Evolutionary conservation across 2,113 vertebrate genomes (phyloP).

Genomic region (Lathamus discolor): DNA sequence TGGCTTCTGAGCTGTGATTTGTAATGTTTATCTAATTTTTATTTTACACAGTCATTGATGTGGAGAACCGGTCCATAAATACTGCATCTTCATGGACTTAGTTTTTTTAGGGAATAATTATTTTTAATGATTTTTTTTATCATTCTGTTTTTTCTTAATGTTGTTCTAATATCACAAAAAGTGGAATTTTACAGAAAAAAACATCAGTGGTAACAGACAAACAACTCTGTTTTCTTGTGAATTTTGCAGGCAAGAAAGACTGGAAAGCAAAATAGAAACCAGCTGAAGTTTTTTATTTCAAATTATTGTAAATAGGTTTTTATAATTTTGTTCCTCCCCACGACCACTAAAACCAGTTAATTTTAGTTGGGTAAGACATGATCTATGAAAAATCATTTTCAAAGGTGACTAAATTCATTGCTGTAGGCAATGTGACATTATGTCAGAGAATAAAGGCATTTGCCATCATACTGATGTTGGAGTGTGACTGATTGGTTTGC

Average conservation of each 20-base stretch:
- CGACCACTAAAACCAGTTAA: rapidly evolving
- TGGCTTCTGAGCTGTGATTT: background rate
- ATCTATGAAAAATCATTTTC: background rate
- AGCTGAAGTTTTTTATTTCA: background rate
- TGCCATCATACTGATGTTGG: background rate
- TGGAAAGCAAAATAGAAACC: background rate
- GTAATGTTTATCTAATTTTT: background rate
- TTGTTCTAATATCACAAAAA: background rate
- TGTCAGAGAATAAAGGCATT: background rate
- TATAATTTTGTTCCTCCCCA: background rate
- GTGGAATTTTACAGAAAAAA: background rate
- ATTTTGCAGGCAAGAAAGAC: background rate
- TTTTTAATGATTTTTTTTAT: background rate
- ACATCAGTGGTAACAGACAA: background rate
- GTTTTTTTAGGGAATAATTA: background rate
- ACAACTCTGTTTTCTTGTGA: background rate
- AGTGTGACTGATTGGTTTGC: background rate
- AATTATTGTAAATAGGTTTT: background rate
- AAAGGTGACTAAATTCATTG: background rate
- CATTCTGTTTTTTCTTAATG: background rate
- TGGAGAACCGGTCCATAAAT: background rate
- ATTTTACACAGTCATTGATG: background rate
- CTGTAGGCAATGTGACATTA: background rate
- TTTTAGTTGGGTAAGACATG: background rate
- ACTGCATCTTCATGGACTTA: background rate